These are phyloP conservation scores for Coreius guichenoti DNA, from an alignment of 2,797 vertebrate genomes.

Conservation along the genomic window DNA sequence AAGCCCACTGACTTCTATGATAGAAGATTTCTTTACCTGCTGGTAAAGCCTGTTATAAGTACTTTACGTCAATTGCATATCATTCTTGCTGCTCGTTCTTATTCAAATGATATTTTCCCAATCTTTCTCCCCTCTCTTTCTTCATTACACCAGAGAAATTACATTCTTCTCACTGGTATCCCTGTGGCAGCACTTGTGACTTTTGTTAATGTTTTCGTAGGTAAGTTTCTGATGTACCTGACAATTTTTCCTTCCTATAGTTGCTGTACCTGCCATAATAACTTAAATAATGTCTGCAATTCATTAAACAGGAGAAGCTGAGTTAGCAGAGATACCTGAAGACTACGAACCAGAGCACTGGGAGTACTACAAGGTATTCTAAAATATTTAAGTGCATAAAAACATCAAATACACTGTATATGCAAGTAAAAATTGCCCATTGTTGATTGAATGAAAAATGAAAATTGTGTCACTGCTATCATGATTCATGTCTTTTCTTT, in stretches of 20 bases:
- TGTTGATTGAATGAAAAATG: not conserved
- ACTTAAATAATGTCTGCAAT: conserved; percentile 33
- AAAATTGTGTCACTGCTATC: not conserved
- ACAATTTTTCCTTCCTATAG: not conserved
- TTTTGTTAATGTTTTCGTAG: conserved; percentile 88
- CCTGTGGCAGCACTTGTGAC: conserved; percentile 82
- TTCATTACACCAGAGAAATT: conserved; percentile 79
- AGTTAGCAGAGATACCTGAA: conserved; percentile 91
- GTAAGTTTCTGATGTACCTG: conserved; percentile 73
- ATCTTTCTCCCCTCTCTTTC: not conserved
- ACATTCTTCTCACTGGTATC: conserved; percentile 86
- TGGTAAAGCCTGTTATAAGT: conserved; percentile 79
- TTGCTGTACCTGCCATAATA: not conserved
- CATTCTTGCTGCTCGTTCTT: not conserved
- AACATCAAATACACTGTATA: not conserved
- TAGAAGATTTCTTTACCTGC: conserved; percentile 82
- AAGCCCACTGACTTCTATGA: conserved; percentile 87
- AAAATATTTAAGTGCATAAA: not conserved
- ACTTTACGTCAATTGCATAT: not conserved
- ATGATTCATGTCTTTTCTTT: not conserved
- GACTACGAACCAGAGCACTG: conserved; percentile 92
- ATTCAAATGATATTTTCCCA: not conserved
- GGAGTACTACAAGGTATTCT: conserved; percentile 84
- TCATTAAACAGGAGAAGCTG: conserved; percentile 83
- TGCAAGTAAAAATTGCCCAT: not conserved